Percentiles rank a stretch among this genome's conserved stretches.
Conservation (phyloP, 2,113 vertebrate species). For the Pardalotus punctatus region DNA sequence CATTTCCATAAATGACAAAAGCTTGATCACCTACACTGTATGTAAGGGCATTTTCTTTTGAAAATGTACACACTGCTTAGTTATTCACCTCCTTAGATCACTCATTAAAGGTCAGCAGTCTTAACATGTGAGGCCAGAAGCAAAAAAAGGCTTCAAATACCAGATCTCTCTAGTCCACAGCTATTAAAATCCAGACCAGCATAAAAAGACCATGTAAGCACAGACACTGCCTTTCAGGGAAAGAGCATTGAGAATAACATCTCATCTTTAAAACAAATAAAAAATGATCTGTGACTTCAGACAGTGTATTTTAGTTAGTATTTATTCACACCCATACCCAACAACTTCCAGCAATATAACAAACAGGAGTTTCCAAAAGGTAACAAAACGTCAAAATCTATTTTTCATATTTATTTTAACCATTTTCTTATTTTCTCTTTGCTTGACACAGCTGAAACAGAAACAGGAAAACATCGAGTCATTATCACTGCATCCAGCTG, state of each 20-base stretch:
- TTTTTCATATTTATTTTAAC: background rate
- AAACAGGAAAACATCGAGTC: background rate
- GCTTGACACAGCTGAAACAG: background rate
- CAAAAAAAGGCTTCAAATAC: conserved; percentile 19
- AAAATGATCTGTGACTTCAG: background rate
- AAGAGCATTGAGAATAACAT: background rate
- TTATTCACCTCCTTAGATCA: conserved; percentile 34
- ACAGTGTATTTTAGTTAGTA: background rate
- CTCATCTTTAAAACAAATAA: background rate
- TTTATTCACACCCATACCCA: background rate
- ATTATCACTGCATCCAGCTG: background rate
- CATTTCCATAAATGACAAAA: conserved; percentile 13
- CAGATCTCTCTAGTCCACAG: conserved; percentile 4
- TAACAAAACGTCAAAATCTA: background rate
- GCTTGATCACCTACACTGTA: background rate
- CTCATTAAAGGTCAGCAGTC: conserved; percentile 45
- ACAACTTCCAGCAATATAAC: background rate
- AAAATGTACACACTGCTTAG: background rate
- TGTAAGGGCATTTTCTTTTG: background rate
- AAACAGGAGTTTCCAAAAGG: background rate
- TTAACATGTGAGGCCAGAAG: background rate
- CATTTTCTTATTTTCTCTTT: background rate
- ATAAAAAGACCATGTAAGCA: background rate
- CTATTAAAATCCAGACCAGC: conserved; percentile 33
- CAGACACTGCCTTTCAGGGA: background rate